Conservation (phyloP, 2,113 vertebrate species). For the Syngnathoides biaculeatus region DNA sequence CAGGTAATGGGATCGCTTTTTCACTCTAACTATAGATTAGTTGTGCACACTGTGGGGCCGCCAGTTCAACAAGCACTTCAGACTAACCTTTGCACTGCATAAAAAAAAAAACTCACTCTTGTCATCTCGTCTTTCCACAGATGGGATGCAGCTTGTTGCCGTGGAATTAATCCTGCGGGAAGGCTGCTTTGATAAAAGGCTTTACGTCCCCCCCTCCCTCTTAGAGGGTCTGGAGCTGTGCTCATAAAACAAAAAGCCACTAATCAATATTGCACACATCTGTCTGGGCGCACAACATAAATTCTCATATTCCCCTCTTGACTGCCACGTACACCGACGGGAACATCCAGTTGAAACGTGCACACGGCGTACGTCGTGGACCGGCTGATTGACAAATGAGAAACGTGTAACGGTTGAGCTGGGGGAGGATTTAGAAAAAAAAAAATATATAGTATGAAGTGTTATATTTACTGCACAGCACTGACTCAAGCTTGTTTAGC, state of each 20-base stretch:
- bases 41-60: slow-evolving; percentile 9
- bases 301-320: slow-evolving; percentile 37
- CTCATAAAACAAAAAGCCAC: slow-evolving; percentile 41
- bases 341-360: neutral
- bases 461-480: slow-evolving; percentile 21
- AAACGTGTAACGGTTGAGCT: slow-evolving; percentile 31
- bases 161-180: slow-evolving; percentile 26
- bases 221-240: neutral
- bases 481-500: neutral
- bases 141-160: slow-evolving; percentile 7
- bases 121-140: slow-evolving; percentile 5
- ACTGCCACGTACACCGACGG: slow-evolving; percentile 6
- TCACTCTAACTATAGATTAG: neutral
- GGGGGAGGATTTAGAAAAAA: neutral
- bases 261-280: slow-evolving; percentile 62
- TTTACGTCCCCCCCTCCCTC: no score
- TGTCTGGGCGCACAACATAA: slow-evolving; percentile 61
- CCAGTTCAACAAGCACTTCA: slow-evolving; percentile 28
- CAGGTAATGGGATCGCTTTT: neutral
- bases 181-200: slow-evolving; percentile 50
- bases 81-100: slow-evolving; percentile 34
- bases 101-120: slow-evolving; percentile 7
- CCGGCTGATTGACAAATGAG: slow-evolving; percentile 11
- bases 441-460: slow-evolving; percentile 25
- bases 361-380: slow-evolving; percentile 7